Percentiles rank a stretch among this genome's conserved stretches.
phyloP scores from a whole-genome alignment of 2,797 vertebrate species.

The Ctenosaura bakeri region DNA sequence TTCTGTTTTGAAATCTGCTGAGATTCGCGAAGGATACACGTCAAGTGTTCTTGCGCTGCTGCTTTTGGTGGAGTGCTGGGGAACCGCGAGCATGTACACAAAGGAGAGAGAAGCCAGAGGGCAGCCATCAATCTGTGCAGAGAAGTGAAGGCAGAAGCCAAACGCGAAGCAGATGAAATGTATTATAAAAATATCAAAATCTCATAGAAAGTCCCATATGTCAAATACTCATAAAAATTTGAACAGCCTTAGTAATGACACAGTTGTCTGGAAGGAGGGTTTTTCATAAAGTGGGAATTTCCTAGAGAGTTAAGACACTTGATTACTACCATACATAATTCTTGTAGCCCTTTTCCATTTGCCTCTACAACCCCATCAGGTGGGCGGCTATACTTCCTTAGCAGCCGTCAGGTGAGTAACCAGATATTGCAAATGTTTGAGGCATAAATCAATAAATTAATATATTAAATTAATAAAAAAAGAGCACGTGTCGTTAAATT shows the following conservation, averaged over 20 bases:
- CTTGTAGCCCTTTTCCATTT: background rate
- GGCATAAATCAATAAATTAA: no score
- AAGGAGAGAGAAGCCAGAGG: background rate
- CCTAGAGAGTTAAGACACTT: background rate
- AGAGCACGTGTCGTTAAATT: no score
- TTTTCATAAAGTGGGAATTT: conserved; percentile 27
- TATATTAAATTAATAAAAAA: no score
- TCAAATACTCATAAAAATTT: conserved; percentile 26
- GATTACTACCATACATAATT: background rate
- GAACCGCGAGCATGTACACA: background rate
- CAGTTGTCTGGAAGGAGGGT: background rate
- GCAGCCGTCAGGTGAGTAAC: background rate
- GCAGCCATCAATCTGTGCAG: background rate
- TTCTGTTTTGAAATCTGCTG: background rate
- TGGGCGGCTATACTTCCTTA: background rate
- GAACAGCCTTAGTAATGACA: conserved; percentile 8
- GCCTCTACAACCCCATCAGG: background rate
- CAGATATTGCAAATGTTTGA: no score
- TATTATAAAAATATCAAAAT: conserved; percentile 32
- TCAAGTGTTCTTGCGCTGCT: background rate
- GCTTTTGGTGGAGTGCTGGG: background rate
- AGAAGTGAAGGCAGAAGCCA: conserved; percentile 1
- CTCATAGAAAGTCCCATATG: conserved; percentile 17
- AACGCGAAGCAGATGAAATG: background rate
- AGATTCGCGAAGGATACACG: background rate